Evolutionary conservation across 2,888 invertebrate genomes (phyloP).

Genomic region (Aethes cnicana): DNA sequence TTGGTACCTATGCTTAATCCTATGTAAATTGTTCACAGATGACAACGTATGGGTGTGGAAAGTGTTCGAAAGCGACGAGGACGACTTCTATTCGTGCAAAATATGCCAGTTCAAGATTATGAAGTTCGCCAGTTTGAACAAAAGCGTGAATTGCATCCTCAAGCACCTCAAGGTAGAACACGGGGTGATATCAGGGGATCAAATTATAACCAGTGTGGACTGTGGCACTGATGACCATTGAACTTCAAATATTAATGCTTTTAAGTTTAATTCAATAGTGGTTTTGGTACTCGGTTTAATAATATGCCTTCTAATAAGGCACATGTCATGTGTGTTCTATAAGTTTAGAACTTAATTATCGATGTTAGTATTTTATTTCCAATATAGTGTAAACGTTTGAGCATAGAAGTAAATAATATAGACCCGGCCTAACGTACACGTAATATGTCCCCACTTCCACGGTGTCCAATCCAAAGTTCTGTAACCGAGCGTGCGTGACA

Average conservation of each 20-base stretch:
- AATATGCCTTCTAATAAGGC: too few relatives aligned
- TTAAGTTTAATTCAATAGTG: not conserved
- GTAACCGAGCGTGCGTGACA: too few relatives aligned
- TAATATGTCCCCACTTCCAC: too few relatives aligned
- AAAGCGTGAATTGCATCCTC: conserved; percentile 53
- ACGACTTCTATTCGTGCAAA: conserved; percentile 63
- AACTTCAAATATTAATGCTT: not conserved
- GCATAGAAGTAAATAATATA: too few relatives aligned
- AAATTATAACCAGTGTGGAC: conserved; percentile 66
- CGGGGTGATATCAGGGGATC: conserved; percentile 69
- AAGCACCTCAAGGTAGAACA: conserved; percentile 63
- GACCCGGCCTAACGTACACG: too few relatives aligned
- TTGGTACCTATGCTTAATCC: not conserved
- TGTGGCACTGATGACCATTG: conserved; percentile 42
- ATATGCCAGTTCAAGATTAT: conserved; percentile 65
- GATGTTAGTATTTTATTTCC: too few relatives aligned
- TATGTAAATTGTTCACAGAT: conserved; percentile 42
- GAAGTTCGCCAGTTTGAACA: conserved; percentile 49
- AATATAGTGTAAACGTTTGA: too few relatives aligned
- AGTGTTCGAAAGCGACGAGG: conserved; percentile 59
- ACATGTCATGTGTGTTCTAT: too few relatives aligned
- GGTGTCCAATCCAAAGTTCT: too few relatives aligned
- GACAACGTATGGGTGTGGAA: conserved; percentile 73
- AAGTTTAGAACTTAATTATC: too few relatives aligned
- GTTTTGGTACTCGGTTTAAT: too few relatives aligned